These are phyloP conservation scores for cat (Felis catus) DNA, from an alignment of 2,113 vertebrate species.

Conservation along the genomic window DNA sequence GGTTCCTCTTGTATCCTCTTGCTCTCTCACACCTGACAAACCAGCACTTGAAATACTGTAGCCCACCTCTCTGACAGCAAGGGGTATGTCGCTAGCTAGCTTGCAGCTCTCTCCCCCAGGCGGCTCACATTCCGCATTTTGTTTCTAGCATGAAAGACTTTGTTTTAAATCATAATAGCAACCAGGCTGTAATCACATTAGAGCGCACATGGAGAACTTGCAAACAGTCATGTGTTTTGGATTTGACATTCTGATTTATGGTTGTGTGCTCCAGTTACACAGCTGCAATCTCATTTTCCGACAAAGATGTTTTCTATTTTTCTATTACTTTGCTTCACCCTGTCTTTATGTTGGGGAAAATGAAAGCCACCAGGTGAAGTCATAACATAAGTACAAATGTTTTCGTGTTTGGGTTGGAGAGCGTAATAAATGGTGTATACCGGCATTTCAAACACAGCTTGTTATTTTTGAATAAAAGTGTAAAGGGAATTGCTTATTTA, in stretches of 20 bases:
- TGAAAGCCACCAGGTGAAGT: conserved; percentile 89
- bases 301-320: conserved; percentile 91
- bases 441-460: conserved; percentile 82
- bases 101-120: conserved; percentile 83
- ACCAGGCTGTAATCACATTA: conserved; percentile 99
- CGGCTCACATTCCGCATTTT: conserved; percentile 89
- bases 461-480: conserved; percentile 79
- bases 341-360: conserved; percentile 86
- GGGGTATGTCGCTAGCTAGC: conserved; percentile 79
- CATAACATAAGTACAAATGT: conserved; percentile 84
- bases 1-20: conserved; percentile 59
- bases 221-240: conserved; percentile 97
- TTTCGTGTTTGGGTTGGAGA: conserved; percentile 86
- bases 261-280: conserved; percentile 92
- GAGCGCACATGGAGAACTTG: conserved; percentile 97
- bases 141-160: conserved; percentile 95
- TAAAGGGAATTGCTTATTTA: conserved; percentile 80
- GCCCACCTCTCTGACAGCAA: conserved; percentile 84
- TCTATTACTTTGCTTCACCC: conserved; percentile 88
- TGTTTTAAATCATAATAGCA: conserved; percentile 99
- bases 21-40: conserved; percentile 85
- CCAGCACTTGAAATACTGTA: conserved; percentile 80
- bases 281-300: conserved; percentile 94
- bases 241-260: conserved; percentile 96
- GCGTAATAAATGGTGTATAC: conserved; percentile 80